Evolutionary conservation across 2,113 vertebrate genomes (phyloP), one percentile per base, ranked within the genome.

Genomic region (Gallinago paraguaiae): DNA sequence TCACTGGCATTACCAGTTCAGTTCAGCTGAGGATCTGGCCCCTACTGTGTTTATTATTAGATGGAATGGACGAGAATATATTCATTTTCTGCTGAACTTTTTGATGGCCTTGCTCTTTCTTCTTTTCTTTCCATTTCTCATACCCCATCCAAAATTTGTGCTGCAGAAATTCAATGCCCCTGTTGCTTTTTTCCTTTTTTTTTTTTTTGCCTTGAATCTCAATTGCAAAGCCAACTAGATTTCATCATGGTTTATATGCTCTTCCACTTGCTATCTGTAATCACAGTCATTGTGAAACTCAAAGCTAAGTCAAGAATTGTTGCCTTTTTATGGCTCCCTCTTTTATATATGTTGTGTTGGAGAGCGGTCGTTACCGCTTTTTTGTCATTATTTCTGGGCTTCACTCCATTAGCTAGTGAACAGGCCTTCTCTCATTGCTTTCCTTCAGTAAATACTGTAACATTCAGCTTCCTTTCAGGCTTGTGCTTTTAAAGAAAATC

Each of bases 401-500:
- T 92, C 97, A 96, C 97, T 98, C 98, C 98, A 98, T 98, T 98
- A 98, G 97, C 96, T 96, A 94, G 94, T 90, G 96, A 97, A 91
- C 90, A 53, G 96, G 94, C 94, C 97, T 97, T 97, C 94, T 98
- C 97, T 98, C 95, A 94, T 94, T 95, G 37, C 95, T 95, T 96
- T 92, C 96, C 96, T 95, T 89, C 95, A 94, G 95, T 96, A 97
- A 98, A 98, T 95, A 97, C 97, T 94, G 85, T 91, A 96, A 97
- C 97, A 97, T 97, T 98, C 98, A 97, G 95, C 95, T 86, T 97
- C 97, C 97, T 98, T 98, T 98, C 97, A 98, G 97, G 97, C 93
- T 95, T 96, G 92, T 97, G 98, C 98, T 98, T 98, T 98, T 98
- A 98, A 98, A 98, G 98, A 98, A 98, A 98, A 98, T 98, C 97